Percentiles rank a stretch among this genome's conserved stretches.
These are phyloP conservation scores for Lumbricus terrestris DNA, from an alignment of 2,888 invertebrate genomes.

Conservation along the genomic window DNA sequence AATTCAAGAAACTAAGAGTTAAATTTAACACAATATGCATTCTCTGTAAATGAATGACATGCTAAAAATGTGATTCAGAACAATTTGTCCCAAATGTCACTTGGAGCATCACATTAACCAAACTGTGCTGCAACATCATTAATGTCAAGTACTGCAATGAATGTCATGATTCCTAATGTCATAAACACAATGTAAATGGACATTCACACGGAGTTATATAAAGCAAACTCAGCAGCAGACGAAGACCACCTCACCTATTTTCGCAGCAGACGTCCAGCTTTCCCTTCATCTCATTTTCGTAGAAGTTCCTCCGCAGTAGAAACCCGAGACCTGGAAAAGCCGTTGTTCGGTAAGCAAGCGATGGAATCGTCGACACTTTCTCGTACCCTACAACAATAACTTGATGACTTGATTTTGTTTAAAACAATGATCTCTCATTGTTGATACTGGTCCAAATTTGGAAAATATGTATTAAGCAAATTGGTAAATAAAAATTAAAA, in stretches of 20 bases:
- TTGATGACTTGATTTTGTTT: background rate
- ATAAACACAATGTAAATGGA: background rate
- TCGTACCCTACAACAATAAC: background rate
- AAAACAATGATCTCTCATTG: background rate
- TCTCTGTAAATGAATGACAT: background rate
- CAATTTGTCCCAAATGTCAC: background rate
- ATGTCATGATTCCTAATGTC: background rate
- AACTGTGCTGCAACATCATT: background rate
- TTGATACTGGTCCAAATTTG: background rate
- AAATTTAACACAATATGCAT: background rate
- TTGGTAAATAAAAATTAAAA: background rate
- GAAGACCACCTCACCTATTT: slow-evolving; percentile 22
- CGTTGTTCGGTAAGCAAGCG: background rate
- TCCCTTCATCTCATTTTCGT: slow-evolving; percentile 43
- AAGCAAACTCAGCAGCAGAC: background rate
- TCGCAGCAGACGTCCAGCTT: slow-evolving; percentile 48
- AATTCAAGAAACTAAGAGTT: background rate
- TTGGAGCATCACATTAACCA: background rate
- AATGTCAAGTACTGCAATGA: background rate
- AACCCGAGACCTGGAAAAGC: slow-evolving; percentile 55
- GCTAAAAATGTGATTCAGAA: background rate
- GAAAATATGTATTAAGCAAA: background rate
- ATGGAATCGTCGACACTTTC: background rate
- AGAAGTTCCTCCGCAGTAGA: slow-evolving; percentile 49
- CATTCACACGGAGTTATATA: background rate